These are phyloP conservation scores for Gallinago media DNA, from an alignment of 2,113 vertebrate genomes.

Conservation along the genomic window DNA sequence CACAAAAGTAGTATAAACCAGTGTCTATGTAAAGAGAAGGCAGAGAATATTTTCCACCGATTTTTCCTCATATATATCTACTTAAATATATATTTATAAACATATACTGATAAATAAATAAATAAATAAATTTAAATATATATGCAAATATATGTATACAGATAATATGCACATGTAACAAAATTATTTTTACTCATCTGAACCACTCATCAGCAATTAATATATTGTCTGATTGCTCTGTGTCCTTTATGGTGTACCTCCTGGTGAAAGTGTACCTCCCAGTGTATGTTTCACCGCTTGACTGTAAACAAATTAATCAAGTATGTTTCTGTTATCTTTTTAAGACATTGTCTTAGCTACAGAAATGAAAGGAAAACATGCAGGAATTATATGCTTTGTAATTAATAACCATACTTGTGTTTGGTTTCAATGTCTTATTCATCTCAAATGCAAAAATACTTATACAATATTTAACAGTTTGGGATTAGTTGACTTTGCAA, in stretches of 20 bases:
- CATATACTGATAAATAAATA: not conserved
- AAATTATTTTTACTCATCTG: not conserved
- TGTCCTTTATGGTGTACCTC: conserved; percentile 1
- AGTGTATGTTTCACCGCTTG: not conserved
- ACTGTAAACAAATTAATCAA: conserved; percentile 63
- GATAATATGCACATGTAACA: not conserved
- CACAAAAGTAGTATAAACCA: not conserved
- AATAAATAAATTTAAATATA: not conserved
- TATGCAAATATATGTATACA: not conserved
- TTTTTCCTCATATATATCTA: not conserved
- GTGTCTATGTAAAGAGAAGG: not conserved
- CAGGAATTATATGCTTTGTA: not conserved
- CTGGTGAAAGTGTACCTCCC: not conserved
- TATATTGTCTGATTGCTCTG: not conserved
- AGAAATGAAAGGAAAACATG: conserved; percentile 16
- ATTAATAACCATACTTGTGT: conserved; percentile 3
- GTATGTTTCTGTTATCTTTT: not conserved
- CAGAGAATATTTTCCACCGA: not conserved
- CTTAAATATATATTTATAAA: not conserved
- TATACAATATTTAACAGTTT: conserved; percentile 45
- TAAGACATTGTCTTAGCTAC: not conserved
- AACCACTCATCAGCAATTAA: not conserved
- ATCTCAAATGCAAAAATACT: not conserved
- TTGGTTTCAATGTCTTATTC: conserved; percentile 33
- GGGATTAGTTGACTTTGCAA: conserved; percentile 39